Evolutionary conservation across 1,140 invertebrate genomes (phyloP), one percentile per base, ranked within the genome.

Genomic region (Drosophila suzukii): DNA sequence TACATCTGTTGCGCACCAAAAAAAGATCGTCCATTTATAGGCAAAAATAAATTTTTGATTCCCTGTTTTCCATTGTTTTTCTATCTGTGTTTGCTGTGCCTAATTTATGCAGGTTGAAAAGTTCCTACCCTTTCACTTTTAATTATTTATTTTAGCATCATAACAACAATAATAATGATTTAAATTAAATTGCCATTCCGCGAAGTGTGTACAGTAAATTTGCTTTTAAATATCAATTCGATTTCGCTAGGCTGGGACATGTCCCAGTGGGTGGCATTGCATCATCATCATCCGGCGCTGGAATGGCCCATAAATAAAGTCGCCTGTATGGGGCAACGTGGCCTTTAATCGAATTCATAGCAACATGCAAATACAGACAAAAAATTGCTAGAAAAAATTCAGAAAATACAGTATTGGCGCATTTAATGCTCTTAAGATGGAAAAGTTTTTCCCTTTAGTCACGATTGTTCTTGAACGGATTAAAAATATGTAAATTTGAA

Each of bases 281-380:
- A 63, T 62, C 65, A 75, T 53, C n/a, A 12, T 39, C 34, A 24
- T 47, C 51, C 34, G 41, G 12, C 47, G 46, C 30, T 43, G 47
- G 24, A 38, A 58, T 43, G 34, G 49, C 44, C 59, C 70, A 80
- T 76, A 80, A 80, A 81, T 81, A 76, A 76, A 76, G 41, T 51
- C 67, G 44, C 38, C 55, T 36, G 34, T 27, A 47, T 44, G 68
- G 11, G 24, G 17, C 53, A 55, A 49, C 59, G 54, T 76, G 78
- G 60, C 36, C 51, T 81, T 81, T 81, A 81, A 81, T 81, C 78
- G 46, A 81, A 57, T 81, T 67, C 57, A 39, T 62, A 43, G 30
- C 44, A 15, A 74, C 75, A 68, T 58, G 57, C 58, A 80, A 80
- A 75, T 38, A 47, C 30, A 24, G n/a, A 27, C 34, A 53, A 60